Percentiles rank a stretch among this genome's conserved stretches.
Evolutionary conservation across 2,113 vertebrate genomes (phyloP).

Genomic region (Sceloporus undulatus): DNA sequence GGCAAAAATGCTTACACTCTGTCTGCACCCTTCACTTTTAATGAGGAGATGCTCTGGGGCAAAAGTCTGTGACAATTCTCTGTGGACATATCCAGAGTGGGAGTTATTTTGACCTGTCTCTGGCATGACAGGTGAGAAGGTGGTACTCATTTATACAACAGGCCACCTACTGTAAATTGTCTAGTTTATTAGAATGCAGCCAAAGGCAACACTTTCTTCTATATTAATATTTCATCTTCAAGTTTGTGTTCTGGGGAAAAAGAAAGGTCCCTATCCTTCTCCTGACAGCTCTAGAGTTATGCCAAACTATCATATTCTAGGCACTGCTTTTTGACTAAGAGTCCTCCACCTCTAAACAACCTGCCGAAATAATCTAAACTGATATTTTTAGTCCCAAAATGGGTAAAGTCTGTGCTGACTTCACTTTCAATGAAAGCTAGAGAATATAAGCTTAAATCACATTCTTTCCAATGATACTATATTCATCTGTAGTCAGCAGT

Average conservation of each 20-base stretch:
- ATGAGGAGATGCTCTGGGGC: slow-evolving; percentile 66
- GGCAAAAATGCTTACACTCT: slow-evolving; percentile 62
- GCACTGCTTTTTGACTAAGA: background rate
- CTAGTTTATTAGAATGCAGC: slow-evolving; percentile 49
- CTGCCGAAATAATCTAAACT: background rate
- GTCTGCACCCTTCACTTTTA: slow-evolving; percentile 72
- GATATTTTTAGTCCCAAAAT: background rate
- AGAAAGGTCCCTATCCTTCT: background rate
- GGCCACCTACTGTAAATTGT: slow-evolving; percentile 46
- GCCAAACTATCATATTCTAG: background rate
- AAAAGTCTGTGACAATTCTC: slow-evolving; percentile 67
- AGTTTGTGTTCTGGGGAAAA: background rate
- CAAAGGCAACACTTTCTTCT: slow-evolving; percentile 27
- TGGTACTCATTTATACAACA: slow-evolving; percentile 33
- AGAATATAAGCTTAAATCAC: background rate
- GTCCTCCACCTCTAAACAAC: background rate
- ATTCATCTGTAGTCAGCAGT: background rate
- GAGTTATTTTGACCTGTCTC: slow-evolving; percentile 57
- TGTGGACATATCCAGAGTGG: slow-evolving; percentile 35
- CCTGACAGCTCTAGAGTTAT: background rate
- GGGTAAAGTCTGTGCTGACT: background rate
- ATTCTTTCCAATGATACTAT: background rate
- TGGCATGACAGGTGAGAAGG: slow-evolving; percentile 28
- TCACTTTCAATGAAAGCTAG: background rate
- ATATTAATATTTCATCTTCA: slow-evolving; percentile 8